Evolutionary conservation across 1,140 invertebrate species (phyloP).

Genomic region (Drosophila tristis): DNA sequence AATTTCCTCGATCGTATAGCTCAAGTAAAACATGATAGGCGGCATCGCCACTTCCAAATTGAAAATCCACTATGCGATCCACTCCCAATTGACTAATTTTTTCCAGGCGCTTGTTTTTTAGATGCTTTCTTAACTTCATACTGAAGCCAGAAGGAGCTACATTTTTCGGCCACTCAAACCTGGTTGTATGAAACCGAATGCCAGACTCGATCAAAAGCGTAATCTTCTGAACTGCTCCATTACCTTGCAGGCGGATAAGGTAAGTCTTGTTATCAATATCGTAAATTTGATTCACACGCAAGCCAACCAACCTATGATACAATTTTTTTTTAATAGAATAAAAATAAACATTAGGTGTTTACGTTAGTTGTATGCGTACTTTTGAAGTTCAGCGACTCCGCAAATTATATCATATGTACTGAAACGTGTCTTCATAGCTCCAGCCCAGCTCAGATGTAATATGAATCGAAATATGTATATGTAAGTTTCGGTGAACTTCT

Average conservation of each 20-base stretch:
- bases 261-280: conserved; percentile 99
- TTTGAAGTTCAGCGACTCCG: conserved; percentile 92
- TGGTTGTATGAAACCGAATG: conserved; percentile 95
- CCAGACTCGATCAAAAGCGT: conserved; percentile 96
- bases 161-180: conserved; percentile 99
- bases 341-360: background rate
- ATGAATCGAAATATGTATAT: background rate
- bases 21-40: conserved; percentile 98
- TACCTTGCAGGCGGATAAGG: conserved; percentile 93
- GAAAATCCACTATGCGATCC: conserved; percentile 95
- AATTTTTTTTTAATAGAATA: background rate
- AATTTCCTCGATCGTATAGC: conserved; percentile 98
- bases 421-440: conserved; percentile 94
- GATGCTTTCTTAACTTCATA: conserved; percentile 99
- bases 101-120: conserved; percentile 98
- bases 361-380: conserved; percentile 85
- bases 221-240: conserved; percentile 92
- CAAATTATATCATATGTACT: conserved; percentile 96
- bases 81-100: conserved; percentile 92
- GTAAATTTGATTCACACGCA: conserved; percentile 98
- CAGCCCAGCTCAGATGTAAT: conserved; percentile 18
- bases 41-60: conserved; percentile 97
- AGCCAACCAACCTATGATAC: conserved; percentile 91
- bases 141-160: conserved; percentile 97
- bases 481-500: too few species aligned